phyloP scores from a whole-genome alignment of 2,888 invertebrate species.

The Torymus tubicola region DNA sequence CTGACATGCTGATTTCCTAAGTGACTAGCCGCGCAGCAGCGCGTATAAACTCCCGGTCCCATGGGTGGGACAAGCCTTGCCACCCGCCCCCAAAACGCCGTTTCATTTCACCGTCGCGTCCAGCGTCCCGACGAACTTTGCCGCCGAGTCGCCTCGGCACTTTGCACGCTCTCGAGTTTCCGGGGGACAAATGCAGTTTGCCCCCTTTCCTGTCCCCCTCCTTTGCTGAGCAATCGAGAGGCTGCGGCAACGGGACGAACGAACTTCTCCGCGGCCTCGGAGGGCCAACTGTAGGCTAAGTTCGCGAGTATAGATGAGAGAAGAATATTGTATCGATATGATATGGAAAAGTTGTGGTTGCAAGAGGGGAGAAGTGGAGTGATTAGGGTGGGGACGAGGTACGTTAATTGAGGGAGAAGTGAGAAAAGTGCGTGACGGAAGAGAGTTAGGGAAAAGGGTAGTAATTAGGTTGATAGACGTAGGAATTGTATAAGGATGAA shows the following conservation, averaged over 20 bases:
- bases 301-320: neutral
- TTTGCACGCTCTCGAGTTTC: slow-evolving; percentile 34
- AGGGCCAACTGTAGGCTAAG: slow-evolving; percentile 3
- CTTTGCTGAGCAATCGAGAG: slow-evolving; percentile 1
- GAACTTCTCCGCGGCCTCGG: slow-evolving; percentile 24
- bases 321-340: neutral
- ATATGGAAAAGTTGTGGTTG: no score
- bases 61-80: neutral
- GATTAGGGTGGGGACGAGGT: no score
- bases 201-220: no score
- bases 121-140: neutral
- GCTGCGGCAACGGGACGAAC: neutral
- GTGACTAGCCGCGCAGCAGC: neutral
- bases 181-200: slow-evolving; percentile 38
- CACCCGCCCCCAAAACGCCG: neutral
- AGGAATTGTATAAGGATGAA: no score
- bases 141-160: slow-evolving; percentile 8
- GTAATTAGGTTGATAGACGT: no score
- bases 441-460: no score
- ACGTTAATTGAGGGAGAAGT: no score
- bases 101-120: slow-evolving; percentile 34
- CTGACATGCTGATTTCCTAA: slow-evolving; percentile 23
- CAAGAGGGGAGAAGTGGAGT: no score
- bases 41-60: neutral
- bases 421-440: no score